Conservation (phyloP, 2,888 invertebrate species). For the Rhodophaea formosa region DNA sequence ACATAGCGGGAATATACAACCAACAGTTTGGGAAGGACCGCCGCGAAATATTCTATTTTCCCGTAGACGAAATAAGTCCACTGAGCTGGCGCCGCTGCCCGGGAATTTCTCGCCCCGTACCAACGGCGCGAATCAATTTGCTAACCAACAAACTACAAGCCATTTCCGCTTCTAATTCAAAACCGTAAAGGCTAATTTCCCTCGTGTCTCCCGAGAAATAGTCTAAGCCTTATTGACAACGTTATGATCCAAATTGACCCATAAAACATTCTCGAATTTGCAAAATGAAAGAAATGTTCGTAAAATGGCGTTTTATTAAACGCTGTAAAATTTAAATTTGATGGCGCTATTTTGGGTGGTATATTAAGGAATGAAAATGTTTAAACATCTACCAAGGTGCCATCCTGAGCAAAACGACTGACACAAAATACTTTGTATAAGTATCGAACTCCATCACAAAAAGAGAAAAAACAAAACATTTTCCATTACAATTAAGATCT, state of each 20-base stretch:
- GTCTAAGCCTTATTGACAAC: constrained; percentile 15
- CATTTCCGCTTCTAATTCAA: background rate
- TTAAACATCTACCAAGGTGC: no score
- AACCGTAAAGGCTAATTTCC: background rate
- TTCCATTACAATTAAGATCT: no score
- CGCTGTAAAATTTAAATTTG: constrained; percentile 8
- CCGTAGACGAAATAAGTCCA: constrained; percentile 18
- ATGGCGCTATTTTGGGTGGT: background rate
- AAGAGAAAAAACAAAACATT: no score
- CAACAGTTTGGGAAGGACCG: background rate
- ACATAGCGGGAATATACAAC: background rate
- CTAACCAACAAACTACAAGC: background rate
- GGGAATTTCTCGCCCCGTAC: constrained; percentile 16
- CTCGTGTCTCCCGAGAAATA: background rate
- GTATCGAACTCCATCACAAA: no score
- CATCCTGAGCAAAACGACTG: no score
- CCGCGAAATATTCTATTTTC: constrained; percentile 12
- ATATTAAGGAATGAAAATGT: no score
- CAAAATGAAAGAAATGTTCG: constrained; percentile 16
- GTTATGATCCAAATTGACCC: constrained; percentile 16
- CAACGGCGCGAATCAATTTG: constrained; percentile 15
- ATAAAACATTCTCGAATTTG: constrained; percentile 17
- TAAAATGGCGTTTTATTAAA: constrained; percentile 9
- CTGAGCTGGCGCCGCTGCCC: constrained; percentile 11
- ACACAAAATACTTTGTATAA: no score